Evolutionary conservation across 2,113 vertebrate genomes (phyloP), one percentile per base, ranked within the genome.

Genomic region (Callipepla squamata): DNA sequence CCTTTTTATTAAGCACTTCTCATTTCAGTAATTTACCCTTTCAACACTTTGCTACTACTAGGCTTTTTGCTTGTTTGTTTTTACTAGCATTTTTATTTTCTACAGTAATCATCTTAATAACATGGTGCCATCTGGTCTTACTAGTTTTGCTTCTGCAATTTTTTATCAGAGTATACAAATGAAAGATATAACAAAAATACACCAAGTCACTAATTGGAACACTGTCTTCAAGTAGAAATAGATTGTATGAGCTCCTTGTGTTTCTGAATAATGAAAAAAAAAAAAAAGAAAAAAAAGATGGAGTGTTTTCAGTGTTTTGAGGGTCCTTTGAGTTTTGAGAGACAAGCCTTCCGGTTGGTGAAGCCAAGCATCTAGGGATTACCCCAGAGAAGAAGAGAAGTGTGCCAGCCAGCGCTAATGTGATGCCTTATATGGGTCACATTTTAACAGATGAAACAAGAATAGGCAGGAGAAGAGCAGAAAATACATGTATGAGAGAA

Each of bases 231-330:
- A n/a, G 28, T 9, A 85, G 32, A 45, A 75, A 38, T 30, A 69
- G 23, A 22, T 51, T 58, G 36, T 7, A 32, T 58, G 10, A 36
- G 38, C 0, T 2, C 10, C 19, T 75, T 45, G 63, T 0, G 1
- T 18, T 51, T 58, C 57, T 65, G 55, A 22, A 7, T 28, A 45
- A 38, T 58, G 6, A 40, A 40, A 40, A 40, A 13, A 55, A 55
- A 82, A 76, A 1, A 40, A 40, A 13, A 55, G 48, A 82, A 76
- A 1, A 14, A 21, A 45, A 61, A 67, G 5, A 1, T 62, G 40
- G 21, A 88, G 3, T 7, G 15, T 23, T 34, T 75, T 40, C 7
- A 38, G 3, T 50, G 19, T 57, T 1, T 0, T 50, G 32, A 45
- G 26, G 15, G 34, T 88, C 42, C 40, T 68, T 16, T 84, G 40